Base-by-base conservation (phyloP, 2,888 invertebrate genomes). In the Zelleria hepariella region DNA sequence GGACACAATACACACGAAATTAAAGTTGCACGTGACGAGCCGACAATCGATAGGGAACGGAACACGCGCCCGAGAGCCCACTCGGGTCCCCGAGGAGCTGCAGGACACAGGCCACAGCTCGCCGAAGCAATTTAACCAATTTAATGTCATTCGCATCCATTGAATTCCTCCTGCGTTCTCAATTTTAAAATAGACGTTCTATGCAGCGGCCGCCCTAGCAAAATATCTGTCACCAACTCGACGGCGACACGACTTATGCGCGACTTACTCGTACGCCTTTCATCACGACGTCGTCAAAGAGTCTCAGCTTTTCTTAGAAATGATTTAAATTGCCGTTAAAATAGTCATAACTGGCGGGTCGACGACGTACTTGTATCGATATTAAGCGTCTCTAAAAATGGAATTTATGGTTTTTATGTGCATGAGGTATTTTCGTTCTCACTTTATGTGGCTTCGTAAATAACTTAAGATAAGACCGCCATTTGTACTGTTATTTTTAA, bases 41-140 rank as follows among this genome's bases (percentile, higher is more conserved):
- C 69, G 68, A 66, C 67, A 73, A 75, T 73, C 73, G 71, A 72
- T 72, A 68, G 67, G 67, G 64, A 67, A 63, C 66, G 68, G n/a
- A 66, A 67, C 57, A 56, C 59, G 65, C 61, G 62, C 64, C 63
- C 65, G 57, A 53, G 57, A 15, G n/a, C n/a, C n/a, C n/a, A n/a
- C n/a, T n/a, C 3, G 53, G 77, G 73, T 73, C 75, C 83, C 84
- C 80, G 71, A 76, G 82, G 82, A 80, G 71, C 70, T 10, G 10
- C 32, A 42, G 32, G 15, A 23, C 70, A 76, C 78, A 76, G 75
- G 77, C 75, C 77, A 77, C 75, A 78, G 75, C 79, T 77, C 78
- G 74, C 77, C 78, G 73, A 79, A 85, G 82, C 84, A 86, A 86
- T 86, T 86, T 81, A 83, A 82, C 85, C 86, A 87, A 86, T 87